Conservation (phyloP, 1,140 invertebrate species). For the Anoplophora glabripennis region DNA sequence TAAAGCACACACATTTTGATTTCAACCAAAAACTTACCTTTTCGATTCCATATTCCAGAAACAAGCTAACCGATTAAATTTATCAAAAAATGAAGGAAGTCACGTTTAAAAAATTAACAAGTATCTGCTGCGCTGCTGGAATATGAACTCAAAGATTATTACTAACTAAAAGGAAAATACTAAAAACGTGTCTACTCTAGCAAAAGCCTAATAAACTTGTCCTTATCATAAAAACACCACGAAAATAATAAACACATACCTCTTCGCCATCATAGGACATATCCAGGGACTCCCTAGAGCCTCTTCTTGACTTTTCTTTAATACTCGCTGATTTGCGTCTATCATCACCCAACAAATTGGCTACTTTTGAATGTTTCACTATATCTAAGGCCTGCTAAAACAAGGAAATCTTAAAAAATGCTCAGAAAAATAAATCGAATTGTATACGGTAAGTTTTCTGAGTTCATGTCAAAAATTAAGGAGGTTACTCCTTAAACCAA, state of each 20-base stretch:
- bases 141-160: too few relatives aligned
- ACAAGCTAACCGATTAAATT: too few relatives aligned
- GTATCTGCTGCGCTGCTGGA: neutral
- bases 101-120: neutral
- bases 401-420: neutral
- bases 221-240: neutral
- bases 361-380: constrained; percentile 84
- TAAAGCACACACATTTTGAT: too few relatives aligned
- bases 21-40: too few relatives aligned
- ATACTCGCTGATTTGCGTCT: constrained; percentile 48
- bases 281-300: constrained; percentile 63
- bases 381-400: constrained; percentile 75
- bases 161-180: neutral
- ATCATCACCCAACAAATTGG: constrained; percentile 59
- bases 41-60: too few relatives aligned
- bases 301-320: constrained; percentile 52
- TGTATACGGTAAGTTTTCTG: too few relatives aligned
- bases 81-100: neutral
- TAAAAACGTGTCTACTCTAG: neutral
- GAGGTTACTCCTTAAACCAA: too few relatives aligned
- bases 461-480: too few relatives aligned
- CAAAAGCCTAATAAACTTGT: neutral
- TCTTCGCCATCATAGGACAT: constrained; percentile 61
- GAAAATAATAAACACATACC: constrained; percentile 43
- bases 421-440: neutral